A percentile compares a stretch with the other conserved stretches of the same genome.
phyloP scores from a whole-genome alignment of 2,113 vertebrate genomes.

The Columba janthina region DNA sequence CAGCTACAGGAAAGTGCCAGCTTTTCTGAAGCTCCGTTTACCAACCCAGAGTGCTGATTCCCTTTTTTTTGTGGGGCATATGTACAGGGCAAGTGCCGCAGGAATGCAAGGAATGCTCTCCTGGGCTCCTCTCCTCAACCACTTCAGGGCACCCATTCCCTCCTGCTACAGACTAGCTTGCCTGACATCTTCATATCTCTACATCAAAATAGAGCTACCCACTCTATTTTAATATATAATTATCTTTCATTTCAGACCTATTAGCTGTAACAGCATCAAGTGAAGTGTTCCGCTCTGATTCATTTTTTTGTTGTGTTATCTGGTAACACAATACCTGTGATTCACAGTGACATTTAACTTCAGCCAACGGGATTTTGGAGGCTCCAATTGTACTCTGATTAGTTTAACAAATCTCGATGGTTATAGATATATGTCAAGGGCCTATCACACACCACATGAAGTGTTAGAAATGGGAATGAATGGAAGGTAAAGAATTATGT shows the following conservation, averaged over 20 bases:
- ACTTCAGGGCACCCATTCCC: constrained; percentile 47
- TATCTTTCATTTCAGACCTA: constrained; percentile 49
- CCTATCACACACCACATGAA: background rate
- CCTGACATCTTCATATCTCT: constrained; percentile 43
- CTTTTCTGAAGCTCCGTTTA: background rate
- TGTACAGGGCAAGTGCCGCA: background rate
- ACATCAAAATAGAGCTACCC: constrained; percentile 57
- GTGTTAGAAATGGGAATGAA: background rate
- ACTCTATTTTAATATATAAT: constrained; percentile 55
- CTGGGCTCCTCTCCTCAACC: constrained; percentile 5
- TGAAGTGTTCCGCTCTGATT: background rate
- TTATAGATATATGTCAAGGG: background rate
- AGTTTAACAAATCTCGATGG: background rate
- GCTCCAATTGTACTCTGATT: background rate
- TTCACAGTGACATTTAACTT: background rate
- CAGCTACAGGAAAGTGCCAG: constrained; percentile 16
- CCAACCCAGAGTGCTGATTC: background rate
- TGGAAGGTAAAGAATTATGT: background rate
- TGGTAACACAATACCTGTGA: background rate
- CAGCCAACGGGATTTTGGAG: background rate
- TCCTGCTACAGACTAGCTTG: background rate
- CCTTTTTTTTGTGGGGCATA: constrained; percentile 1
- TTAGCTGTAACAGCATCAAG: constrained; percentile 9
- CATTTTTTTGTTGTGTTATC: background rate
- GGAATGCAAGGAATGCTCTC: constrained; percentile 47